Conservation (phyloP, 2,797 vertebrate genomes). For the Acanthiza pusilla region DNA sequence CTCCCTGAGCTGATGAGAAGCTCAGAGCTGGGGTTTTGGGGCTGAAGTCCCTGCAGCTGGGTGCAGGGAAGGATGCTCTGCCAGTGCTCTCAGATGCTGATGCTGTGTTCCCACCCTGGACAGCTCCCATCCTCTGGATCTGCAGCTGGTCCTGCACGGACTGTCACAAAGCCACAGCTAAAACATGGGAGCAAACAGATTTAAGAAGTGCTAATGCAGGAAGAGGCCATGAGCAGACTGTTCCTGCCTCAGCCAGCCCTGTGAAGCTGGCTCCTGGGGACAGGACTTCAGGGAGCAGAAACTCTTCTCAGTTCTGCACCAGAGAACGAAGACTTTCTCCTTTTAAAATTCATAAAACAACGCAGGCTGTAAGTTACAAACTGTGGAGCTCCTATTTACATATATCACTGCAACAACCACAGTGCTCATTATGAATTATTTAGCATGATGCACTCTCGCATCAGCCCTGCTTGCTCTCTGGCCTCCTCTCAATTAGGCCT, state of each 20-base stretch:
- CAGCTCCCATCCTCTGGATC: neutral
- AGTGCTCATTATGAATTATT: neutral
- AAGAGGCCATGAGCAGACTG: neutral
- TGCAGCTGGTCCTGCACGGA: neutral
- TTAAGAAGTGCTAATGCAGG: neutral
- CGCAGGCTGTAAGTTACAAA: neutral
- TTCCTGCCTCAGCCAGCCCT: neutral
- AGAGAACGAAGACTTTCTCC: neutral
- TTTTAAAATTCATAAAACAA: constrained; percentile 38
- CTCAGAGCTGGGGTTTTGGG: rapidly evolving
- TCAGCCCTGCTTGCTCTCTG: neutral
- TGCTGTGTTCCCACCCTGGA: rapidly evolving
- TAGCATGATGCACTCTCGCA: neutral
- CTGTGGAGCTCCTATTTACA: neutral
- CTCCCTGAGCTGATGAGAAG: neutral
- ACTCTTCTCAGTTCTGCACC: neutral
- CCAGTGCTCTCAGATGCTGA: rapidly evolving
- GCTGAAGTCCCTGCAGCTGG: neutral
- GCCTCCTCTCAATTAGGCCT: neutral
- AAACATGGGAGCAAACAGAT: neutral
- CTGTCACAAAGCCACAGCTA: neutral
- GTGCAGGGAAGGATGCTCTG: neutral
- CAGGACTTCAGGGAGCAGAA: neutral
- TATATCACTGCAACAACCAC: neutral
- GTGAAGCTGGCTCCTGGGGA: neutral